A percentile compares a stretch with the other conserved stretches of the same genome.
These are phyloP conservation scores for Herminia tarsipennalis DNA, from an alignment of 2,888 invertebrate genomes.

Conservation along the genomic window DNA sequence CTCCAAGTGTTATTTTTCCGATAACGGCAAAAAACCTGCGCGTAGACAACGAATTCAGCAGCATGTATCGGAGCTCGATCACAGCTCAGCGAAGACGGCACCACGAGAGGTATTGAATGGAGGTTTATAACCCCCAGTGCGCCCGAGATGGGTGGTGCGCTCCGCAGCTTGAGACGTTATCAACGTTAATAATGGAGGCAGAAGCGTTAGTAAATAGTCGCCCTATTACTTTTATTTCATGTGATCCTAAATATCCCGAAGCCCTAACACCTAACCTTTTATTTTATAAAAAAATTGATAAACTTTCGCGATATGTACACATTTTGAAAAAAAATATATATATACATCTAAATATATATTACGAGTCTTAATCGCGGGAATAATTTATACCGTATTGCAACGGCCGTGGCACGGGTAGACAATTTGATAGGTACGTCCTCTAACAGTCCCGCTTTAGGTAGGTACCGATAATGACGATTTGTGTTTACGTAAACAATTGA, in stretches of 20 bases:
- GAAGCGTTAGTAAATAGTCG: not conserved
- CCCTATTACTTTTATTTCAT: not conserved
- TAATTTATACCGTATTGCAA: too few relatives aligned
- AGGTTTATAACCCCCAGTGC: not conserved
- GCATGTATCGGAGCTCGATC: not conserved
- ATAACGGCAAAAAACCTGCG: not conserved
- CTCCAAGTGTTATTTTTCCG: not conserved
- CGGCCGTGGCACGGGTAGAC: too few relatives aligned
- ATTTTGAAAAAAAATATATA: too few relatives aligned
- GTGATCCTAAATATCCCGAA: not conserved
- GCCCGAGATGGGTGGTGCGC: not conserved
- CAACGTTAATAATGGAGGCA: not conserved
- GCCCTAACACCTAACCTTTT: not conserved
- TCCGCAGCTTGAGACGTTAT: not conserved
- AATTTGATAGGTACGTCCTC: not conserved
- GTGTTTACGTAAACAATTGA: not conserved
- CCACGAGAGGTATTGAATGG: not conserved
- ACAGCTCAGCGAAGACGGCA: not conserved
- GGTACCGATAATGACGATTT: not conserved
- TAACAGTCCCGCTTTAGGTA: not conserved
- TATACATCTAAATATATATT: too few relatives aligned
- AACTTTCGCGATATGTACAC: too few relatives aligned
- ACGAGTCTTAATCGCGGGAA: too few relatives aligned
- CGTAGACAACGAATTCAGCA: not conserved
- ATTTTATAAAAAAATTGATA: too few relatives aligned